Evolutionary conservation across 2,888 invertebrate genomes (phyloP).

Genomic region (Lasioglossum figueresi): DNA sequence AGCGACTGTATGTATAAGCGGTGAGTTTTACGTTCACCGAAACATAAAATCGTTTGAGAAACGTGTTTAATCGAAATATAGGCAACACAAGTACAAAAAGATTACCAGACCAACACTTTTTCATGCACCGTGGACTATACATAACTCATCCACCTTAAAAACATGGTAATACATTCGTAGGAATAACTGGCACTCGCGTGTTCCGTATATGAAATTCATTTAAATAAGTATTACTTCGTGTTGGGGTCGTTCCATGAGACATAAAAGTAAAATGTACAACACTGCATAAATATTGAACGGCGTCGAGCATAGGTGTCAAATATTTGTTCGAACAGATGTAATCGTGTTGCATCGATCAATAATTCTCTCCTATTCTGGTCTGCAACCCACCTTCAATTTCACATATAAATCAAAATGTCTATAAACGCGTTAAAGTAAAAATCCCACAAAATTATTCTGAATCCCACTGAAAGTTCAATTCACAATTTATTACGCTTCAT

Average conservation of each 20-base stretch:
- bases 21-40: background rate
- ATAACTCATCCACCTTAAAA: constrained; percentile 29
- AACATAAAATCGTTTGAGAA: background rate
- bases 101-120: background rate
- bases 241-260: constrained; percentile 38
- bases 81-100: background rate
- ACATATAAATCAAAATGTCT: background rate
- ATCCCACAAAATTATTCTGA: background rate
- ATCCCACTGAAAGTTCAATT: background rate
- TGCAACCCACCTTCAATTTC: no score
- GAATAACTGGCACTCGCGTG: constrained; percentile 53
- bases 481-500: background rate
- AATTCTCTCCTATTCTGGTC: background rate
- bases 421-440: background rate
- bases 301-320: constrained; percentile 42
- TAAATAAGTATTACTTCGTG: constrained; percentile 58
- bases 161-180: constrained; percentile 66
- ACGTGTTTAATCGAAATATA: background rate
- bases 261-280: constrained; percentile 47
- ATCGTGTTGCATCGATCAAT: constrained; percentile 18
- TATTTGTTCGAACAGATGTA: constrained; percentile 19
- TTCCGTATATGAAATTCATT: constrained; percentile 61
- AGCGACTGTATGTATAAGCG: background rate
- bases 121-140: constrained; percentile 1
- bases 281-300: constrained; percentile 33